Conservation (phyloP, 1,140 invertebrate species). For the Oryctes rhinoceros region DNA sequence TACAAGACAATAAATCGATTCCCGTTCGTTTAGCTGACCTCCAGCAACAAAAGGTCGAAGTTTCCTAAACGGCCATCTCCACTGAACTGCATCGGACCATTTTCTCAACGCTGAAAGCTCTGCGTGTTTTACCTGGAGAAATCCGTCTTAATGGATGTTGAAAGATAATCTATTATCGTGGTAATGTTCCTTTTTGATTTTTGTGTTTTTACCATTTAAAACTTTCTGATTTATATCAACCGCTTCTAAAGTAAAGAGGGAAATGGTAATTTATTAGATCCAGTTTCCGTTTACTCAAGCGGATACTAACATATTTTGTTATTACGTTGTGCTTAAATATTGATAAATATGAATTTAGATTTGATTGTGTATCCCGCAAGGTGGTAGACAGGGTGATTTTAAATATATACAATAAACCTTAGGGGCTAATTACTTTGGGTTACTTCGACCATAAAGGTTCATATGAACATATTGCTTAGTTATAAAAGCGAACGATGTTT, state of each 20-base stretch:
- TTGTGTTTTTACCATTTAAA: conserved; percentile 10
- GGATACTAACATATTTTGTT: too few relatives aligned
- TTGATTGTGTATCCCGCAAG: too few relatives aligned
- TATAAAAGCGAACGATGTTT: too few relatives aligned
- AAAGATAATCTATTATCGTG: conserved; percentile 14
- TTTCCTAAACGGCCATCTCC: conserved; percentile 21
- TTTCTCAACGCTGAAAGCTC: conserved; percentile 15
- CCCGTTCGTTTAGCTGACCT: conserved; percentile 42
- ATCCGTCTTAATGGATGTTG: conserved; percentile 25
- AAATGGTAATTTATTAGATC: too few relatives aligned
- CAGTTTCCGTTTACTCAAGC: too few relatives aligned
- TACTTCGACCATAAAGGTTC: too few relatives aligned
- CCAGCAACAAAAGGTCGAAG: conserved; percentile 26
- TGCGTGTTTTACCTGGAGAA: conserved; percentile 25
- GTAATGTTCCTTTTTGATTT: background rate
- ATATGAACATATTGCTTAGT: too few relatives aligned
- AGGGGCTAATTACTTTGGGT: too few relatives aligned
- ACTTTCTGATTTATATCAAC: background rate
- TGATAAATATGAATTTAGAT: too few relatives aligned
- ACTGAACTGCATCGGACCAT: conserved; percentile 31
- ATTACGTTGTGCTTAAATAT: too few relatives aligned
- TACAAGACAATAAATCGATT: conserved; percentile 56
- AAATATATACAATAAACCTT: too few relatives aligned
- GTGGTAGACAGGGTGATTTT: too few relatives aligned
- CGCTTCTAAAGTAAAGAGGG: background rate